A percentile compares a stretch with the other conserved stretches of the same genome.
Evolutionary conservation across 2,888 invertebrate genomes (phyloP).

Genomic region (Ornithoptera alexandrae): DNA sequence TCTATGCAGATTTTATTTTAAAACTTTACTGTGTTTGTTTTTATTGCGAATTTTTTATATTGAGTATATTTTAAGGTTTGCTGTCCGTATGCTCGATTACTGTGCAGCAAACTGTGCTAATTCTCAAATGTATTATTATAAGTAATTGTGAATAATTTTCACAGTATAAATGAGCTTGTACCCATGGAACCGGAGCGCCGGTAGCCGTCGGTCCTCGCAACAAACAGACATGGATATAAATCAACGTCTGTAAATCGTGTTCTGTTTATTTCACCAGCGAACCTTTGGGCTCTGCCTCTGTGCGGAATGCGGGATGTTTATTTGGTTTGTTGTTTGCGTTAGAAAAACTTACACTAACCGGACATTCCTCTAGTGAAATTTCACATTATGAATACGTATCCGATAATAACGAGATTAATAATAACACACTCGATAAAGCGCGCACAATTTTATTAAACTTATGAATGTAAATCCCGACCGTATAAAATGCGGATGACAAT

Average conservation of each 20-base stretch:
- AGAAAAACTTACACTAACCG: constrained; percentile 7
- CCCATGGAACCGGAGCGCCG: constrained; percentile 1
- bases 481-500: constrained; percentile 20
- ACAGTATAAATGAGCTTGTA: constrained; percentile 1
- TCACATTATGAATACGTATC: background rate
- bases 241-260: constrained; percentile 22
- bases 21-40: background rate
- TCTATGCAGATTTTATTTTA: background rate
- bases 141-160: constrained; percentile 7
- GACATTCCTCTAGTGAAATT: background rate
- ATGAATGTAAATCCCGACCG: constrained; percentile 9
- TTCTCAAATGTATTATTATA: background rate
- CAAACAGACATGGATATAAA: constrained; percentile 24
- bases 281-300: constrained; percentile 19
- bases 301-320: constrained; percentile 25
- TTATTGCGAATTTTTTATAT: background rate
- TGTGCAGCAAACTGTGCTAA: background rate
- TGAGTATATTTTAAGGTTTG: background rate
- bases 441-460: constrained; percentile 2
- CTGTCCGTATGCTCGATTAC: background rate
- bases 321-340: constrained; percentile 7
- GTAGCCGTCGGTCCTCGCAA: constrained; percentile 22
- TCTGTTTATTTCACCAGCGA: constrained; percentile 21
- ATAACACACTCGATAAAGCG: background rate
- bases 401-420: background rate